Base-by-base conservation (phyloP, 2,797 vertebrate genomes). In the Lepilemur ruficaudatus region DNA sequence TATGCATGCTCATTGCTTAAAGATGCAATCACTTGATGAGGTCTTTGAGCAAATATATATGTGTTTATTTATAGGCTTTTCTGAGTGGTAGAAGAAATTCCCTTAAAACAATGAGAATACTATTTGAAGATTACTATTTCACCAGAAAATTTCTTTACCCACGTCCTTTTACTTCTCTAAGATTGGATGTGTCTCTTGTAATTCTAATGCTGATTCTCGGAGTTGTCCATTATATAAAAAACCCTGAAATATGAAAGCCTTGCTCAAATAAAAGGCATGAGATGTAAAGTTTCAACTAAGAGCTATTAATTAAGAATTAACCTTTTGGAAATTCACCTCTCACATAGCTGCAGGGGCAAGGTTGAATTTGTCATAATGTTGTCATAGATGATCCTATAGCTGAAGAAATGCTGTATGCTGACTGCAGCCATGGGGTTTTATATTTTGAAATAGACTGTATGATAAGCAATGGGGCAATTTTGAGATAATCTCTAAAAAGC, bases 251-350 rank as follows among this genome's bases (percentile, higher is more conserved):
- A 48, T 57, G 23, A 78, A 79, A 61, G 52, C 20, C 5, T 11
- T 93, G 13, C 12, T 91, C 48, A 91, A 28, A 52, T 57, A 52
- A 72, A 67, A 67, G 18, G n/a, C 72, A 23, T 38, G 28, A 61
- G 0, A 67, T 90, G 30, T 61, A 63, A 87, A 88, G 8, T 65
- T 79, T 94, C 81, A 80, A 87, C 81, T 94, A 87, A 80, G 7
- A 93, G 18, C 5, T 70, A 79, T 83, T 88, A 85, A 90, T 93
- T 96, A 89, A 70, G 23, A 86, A 67, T 69, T 81, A n/a, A 46
- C 13, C 17, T 91, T 89, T 89, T 52, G 35, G 46, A 92, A 86
- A 91, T 94, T 81, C 32, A 65, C 32, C 30, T 83, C 28, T 48
- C 25, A 35, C 2, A 22, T n/a, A 57, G 22, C 41, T 93, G 8